These are phyloP conservation scores for Ceratina calcarata DNA, from an alignment of 1,140 invertebrate species.

Conservation along the genomic window DNA sequence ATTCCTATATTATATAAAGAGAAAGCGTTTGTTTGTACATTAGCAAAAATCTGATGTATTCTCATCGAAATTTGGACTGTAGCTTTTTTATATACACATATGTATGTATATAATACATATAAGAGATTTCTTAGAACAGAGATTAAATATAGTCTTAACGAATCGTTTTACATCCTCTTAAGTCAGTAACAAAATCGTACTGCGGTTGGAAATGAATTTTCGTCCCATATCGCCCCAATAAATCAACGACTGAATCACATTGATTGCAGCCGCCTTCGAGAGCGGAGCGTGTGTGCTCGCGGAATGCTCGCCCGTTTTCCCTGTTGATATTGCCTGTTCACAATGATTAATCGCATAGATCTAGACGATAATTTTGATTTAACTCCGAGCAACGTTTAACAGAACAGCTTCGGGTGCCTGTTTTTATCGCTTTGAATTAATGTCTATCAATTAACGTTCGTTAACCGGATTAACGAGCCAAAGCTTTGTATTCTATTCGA, in stretches of 20 bases:
- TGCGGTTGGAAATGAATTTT: not conserved
- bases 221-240: not conserved
- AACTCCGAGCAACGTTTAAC: not conserved
- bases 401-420: not conserved
- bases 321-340: constrained; percentile 1
- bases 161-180: too few species aligned
- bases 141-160: too few species aligned
- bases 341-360: constrained; percentile 36
- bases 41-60: too few species aligned
- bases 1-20: too few species aligned
- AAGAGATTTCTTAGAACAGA: too few species aligned
- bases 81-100: too few species aligned
- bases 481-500: not conserved
- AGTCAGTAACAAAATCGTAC: not conserved
- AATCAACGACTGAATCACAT: constrained; percentile 21
- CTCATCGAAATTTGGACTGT: too few species aligned
- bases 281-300: not conserved
- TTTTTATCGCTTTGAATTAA: not conserved
- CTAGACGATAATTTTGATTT: constrained; percentile 18
- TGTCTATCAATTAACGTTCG: not conserved
- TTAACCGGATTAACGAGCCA: not conserved
- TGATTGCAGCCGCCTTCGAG: constrained; percentile 9
- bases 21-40: too few species aligned
- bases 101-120: too few species aligned
- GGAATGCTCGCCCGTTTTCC: constrained; percentile 1